Evolutionary conservation across 2,797 vertebrate genomes (phyloP), one percentile per base, ranked within the genome.

Genomic region (Linurgus olivaceus): DNA sequence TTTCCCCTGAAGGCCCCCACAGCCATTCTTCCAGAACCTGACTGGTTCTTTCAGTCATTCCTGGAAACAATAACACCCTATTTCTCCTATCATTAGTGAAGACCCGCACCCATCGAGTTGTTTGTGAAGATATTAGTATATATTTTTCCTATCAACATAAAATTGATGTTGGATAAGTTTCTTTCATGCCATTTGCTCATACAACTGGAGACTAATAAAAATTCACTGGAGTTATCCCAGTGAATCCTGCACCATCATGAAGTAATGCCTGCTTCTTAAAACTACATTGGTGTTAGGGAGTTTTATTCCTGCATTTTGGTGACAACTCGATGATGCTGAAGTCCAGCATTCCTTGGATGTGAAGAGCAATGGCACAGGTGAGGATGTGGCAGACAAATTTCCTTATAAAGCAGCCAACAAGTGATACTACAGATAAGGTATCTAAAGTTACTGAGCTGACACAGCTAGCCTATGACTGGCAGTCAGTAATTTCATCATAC

Each of bases 51-150:
- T 67, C 29, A 57, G 15, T 48, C 62, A 28, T 57, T 57, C 28
- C 51, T 33, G 42, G n/a, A 40, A 29, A 57, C 12, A 66, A 2
- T 15, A 67, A 24, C 29, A 48, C 12, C 18, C 18, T 48, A 4
- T 31, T 70, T 59, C 20, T 35, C 37, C 37, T 42, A 17, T 44
- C 26, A 31, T 31, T 35, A 19, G 5, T 20, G 65, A 70, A 59
- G 26, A 15, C 13, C 17, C 13, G 8, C 21, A 59, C 17, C 10
- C 54, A 42, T 3, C 1, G 0, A 59, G 26, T 44, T 25, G 9
- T 35, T 70, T 25, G 13, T 51, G 55, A 70, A 51, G 13, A 51
- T 31, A 70, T 17, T 31, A 44, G 26, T 37, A 44, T 13, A 31
- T 35, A 14, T 51, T 44, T 51, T 37, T 28, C 55, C 21, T 44